phyloP scores from a whole-genome alignment of 1,140 invertebrate genomes.

The Limonius californicus region DNA sequence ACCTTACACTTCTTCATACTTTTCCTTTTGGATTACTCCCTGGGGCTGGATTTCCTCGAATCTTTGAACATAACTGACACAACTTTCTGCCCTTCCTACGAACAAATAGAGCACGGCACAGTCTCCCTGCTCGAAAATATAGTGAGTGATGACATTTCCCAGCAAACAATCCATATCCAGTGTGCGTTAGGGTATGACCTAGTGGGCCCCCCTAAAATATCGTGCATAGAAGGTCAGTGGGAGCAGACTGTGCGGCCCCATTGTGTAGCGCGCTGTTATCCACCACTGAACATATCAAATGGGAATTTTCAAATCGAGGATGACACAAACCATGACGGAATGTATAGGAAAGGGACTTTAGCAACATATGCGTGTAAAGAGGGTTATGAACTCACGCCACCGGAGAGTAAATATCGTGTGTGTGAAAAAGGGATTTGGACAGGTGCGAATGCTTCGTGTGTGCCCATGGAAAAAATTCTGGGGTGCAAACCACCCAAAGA shows the following conservation, averaged over 20 bases:
- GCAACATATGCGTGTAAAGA: conserved; percentile 40
- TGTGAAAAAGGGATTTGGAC: conserved; percentile 46
- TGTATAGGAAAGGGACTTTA: conserved; percentile 38
- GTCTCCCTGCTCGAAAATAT: neutral
- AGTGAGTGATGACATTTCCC: conserved; percentile 8
- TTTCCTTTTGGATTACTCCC: neutral
- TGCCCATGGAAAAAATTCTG: conserved; percentile 22
- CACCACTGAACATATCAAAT: conserved; percentile 35
- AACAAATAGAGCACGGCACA: neutral
- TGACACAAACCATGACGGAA: conserved; percentile 19
- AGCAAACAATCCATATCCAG: conserved; percentile 22
- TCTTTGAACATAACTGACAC: neutral
- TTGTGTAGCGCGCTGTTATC: conserved; percentile 33
- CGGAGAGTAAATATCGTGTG: conserved; percentile 36
- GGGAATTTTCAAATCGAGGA: conserved; percentile 31
- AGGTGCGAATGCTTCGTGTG: conserved; percentile 38
- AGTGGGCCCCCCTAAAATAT: conserved; percentile 29
- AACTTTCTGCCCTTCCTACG: neutral
- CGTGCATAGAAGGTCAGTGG: conserved; percentile 37
- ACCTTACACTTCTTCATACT: conserved; percentile 1
- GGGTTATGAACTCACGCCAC: conserved; percentile 37
- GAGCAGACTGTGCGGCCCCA: conserved; percentile 24
- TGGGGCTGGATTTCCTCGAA: neutral
- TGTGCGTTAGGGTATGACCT: conserved; percentile 35
- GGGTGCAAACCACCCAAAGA: conserved; percentile 34